These are phyloP conservation scores for Panulirus ornatus DNA, from an alignment of 1,140 invertebrate species.

Conservation along the genomic window DNA sequence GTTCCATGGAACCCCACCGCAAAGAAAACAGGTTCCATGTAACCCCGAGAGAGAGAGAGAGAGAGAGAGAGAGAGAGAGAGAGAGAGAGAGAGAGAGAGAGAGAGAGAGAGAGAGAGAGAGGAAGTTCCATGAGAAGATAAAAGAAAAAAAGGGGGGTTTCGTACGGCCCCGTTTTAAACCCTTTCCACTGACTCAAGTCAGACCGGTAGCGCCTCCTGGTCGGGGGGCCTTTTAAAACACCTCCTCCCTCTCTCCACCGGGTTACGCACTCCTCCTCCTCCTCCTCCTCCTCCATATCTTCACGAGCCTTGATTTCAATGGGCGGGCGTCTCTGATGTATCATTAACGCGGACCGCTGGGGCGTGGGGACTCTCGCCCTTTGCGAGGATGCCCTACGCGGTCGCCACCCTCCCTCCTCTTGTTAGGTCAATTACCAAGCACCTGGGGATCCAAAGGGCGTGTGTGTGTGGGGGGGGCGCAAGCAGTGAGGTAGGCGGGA, in stretches of 20 bases:
- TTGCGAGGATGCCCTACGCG: too few relatives aligned
- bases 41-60: conserved; percentile 23
- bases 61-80: conserved; percentile 23
- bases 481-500: background rate
- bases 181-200: background rate
- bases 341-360: background rate
- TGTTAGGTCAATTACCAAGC: conserved; percentile 15
- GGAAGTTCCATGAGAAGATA: background rate
- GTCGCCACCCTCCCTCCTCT: background rate
- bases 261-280: background rate
- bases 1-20: too few relatives aligned
- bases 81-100: conserved; percentile 23
- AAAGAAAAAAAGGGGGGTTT: background rate
- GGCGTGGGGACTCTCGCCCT: background rate
- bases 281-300: background rate
- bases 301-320: background rate
- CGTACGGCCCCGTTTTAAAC: background rate
- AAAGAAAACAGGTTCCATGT: too few relatives aligned
- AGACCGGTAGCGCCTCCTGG: too few relatives aligned
- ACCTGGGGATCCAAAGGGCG: background rate
- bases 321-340: background rate
- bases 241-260: too few relatives aligned
- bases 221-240: too few relatives aligned
- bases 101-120: conserved; percentile 23
- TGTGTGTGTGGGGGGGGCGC: too few relatives aligned